Conservation (phyloP, 2,113 vertebrate species). For the Xerus inauris region DNA sequence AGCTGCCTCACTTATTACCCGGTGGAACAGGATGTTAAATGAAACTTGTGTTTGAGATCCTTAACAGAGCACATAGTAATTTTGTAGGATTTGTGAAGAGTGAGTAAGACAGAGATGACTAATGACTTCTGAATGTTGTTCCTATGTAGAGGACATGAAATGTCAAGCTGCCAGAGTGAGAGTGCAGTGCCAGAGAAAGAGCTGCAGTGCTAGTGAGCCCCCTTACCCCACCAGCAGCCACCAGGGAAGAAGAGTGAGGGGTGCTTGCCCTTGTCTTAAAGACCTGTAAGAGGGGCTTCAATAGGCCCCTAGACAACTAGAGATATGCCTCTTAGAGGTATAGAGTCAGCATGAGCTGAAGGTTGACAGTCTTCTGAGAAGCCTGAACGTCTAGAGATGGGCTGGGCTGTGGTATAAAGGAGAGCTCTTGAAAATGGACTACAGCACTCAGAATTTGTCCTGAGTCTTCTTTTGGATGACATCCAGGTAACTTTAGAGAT, state of each 20-base stretch:
- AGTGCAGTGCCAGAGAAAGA: not conserved
- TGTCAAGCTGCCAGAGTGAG: not conserved
- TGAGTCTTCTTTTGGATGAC: not conserved
- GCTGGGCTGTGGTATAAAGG: not conserved
- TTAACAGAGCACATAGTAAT: not conserved
- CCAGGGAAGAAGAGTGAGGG: not conserved
- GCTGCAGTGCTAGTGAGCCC: not conserved
- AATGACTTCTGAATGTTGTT: not conserved
- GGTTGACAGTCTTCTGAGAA: not conserved
- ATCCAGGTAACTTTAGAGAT: not conserved
- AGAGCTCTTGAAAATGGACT: too few relatives aligned
- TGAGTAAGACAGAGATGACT: too few relatives aligned
- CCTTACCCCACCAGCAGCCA: not conserved
- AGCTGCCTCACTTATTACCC: not conserved
- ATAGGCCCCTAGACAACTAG: fast-evolving
- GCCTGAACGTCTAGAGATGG: not conserved
- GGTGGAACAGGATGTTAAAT: not conserved
- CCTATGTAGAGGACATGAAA: not conserved
- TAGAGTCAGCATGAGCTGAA: too few relatives aligned
- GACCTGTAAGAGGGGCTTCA: not conserved
- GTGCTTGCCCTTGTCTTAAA: not conserved
- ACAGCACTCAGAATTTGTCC: not conserved
- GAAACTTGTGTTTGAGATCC: not conserved
- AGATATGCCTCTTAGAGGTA: not conserved
- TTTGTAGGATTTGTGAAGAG: not conserved